Evolutionary conservation across 2,113 vertebrate genomes (phyloP), one percentile per base, ranked within the genome.

Genomic region (Carollia perspicillata): DNA sequence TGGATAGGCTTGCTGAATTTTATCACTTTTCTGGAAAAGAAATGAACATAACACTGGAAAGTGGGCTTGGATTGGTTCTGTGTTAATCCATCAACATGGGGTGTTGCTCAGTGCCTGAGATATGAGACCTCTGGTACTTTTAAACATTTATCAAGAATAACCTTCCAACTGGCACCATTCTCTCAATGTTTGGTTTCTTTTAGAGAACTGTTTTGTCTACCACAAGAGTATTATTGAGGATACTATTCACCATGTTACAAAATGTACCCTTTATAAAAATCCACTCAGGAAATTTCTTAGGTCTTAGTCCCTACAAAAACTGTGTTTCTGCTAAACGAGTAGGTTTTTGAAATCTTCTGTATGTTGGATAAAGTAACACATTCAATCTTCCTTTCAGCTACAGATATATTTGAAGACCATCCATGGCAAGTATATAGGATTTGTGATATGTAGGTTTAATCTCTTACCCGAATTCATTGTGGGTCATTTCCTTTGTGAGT

Each of bases 121-220:
- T 35, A 23, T 47, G 47, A 86, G 80, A 55, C 18, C 60, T 30
- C 66, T 58, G 5, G n/a, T 63, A 37, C 58, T 96, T 78, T 72
- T 83, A 93, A 93, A 69, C 26, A 68, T 69, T 51, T 74, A 55
- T 30, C 6, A 2, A 65, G 51, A 65, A 75, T 66, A 65, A 47
- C 42, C 47, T 80, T 66, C 77, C 66, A 68, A 47, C 33, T n/a
- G 63, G 44, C 40, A 58, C 65, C 33, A 51, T 74, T 60, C 60
- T 95, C 77, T 71, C 22, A 12, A 9, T 87, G 72, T 84, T 94
- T 81, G 72, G 69, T 86, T 92, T 90, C 80, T 78, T 60, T 49
- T 33, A 92, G 77, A 90, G 60, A 80, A 81, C 53, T 81, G 16
- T 84, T 96, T 93, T 88, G 65, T 95, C 77, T 94, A 60, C 16